A percentile compares a stretch with the other conserved stretches of the same genome.
These are phyloP conservation scores for Pantherophis vulpinus DNA, from an alignment of 2,797 vertebrate species.

Conservation along the genomic window DNA sequence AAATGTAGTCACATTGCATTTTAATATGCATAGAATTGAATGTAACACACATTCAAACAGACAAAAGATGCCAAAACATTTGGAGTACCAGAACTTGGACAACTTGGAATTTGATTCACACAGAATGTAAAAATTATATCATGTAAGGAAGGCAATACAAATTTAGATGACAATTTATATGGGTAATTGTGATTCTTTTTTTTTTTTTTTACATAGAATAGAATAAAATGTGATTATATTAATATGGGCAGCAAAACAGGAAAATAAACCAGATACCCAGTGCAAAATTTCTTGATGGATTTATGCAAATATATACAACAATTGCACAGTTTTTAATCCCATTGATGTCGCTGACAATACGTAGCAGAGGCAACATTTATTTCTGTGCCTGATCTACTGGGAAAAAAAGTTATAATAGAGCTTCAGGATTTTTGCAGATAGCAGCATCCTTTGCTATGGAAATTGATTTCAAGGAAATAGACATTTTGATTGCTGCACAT, in stretches of 20 bases:
- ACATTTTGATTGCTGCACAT: neutral
- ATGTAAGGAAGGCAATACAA: neutral
- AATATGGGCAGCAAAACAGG: slow-evolving; percentile 1
- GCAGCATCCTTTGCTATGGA: neutral
- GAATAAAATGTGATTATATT: neutral
- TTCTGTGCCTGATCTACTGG: neutral
- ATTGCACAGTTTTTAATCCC: neutral
- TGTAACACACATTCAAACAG: neutral
- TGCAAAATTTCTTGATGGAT: neutral
- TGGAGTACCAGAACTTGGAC: neutral
- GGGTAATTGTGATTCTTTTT: neutral
- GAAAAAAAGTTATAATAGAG: slow-evolving; percentile 11
- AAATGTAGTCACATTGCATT: neutral
- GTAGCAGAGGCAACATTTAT: slow-evolving; percentile 8
- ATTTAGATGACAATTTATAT: neutral
- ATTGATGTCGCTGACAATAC: slow-evolving; percentile 11
- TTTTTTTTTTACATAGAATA: neutral
- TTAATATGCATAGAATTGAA: neutral
- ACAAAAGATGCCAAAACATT: neutral
- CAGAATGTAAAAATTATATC: neutral
- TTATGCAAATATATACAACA: slow-evolving; percentile 8
- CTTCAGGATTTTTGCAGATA: neutral
- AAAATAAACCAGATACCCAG: slow-evolving; percentile 8
- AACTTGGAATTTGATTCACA: neutral
- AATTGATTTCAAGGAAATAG: slow-evolving; percentile 20